Base-by-base conservation (phyloP, 2,113 vertebrate species). In the Cryptomyrus ogoouensis region DNA sequence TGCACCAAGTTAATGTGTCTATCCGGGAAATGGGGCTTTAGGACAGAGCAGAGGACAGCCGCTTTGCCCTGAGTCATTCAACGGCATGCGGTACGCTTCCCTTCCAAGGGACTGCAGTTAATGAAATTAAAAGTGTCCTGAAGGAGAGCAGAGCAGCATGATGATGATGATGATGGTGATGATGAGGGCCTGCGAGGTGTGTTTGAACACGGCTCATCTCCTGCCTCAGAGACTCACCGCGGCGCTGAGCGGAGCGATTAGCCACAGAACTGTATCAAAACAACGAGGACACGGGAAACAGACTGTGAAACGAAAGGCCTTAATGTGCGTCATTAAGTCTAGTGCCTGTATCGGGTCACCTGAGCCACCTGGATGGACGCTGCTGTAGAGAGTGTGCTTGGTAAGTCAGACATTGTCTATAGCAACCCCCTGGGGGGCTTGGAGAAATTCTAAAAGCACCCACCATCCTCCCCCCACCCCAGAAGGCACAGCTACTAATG, bases 1-100 rank as follows among this genome's bases (percentile, higher is more conserved):
- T 90, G 91, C 90, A 91, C 91, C 89, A 91, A 90, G 90, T 91
- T 92, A 93, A 92, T 92, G 89, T 91, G 89, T 91, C 84, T 90
- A 80, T 91, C 91, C 66, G 83, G 90, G 84, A 93, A 90, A 91
- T 88, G 90, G 52, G 88, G 87, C 88, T 70, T 88, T 88, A 56
- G 85, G 91, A 83, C 70, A 86, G 66, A 90, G 88, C 62, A 89
- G 24, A 84, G 44, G 77, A 77, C 13, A 46, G 58, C 52, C 39
- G 17, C 90, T 90, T 90, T 17, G 39, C 53, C 90, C 89, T 13
- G 83, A 90, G 90, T 90, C 89, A 80, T 85, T 84, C 77, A 66
- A 80, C 39, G n/a, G 66, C 31, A 17, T 89, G 89, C 87, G 70
- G 83, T 17, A 15, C 9, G 74, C 70, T 66, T 89, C 91, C 90